Evolutionary conservation across 2,113 vertebrate species (phyloP), one percentile per base, ranked within the genome.

Genomic region (Tragelaphus scriptus): DNA sequence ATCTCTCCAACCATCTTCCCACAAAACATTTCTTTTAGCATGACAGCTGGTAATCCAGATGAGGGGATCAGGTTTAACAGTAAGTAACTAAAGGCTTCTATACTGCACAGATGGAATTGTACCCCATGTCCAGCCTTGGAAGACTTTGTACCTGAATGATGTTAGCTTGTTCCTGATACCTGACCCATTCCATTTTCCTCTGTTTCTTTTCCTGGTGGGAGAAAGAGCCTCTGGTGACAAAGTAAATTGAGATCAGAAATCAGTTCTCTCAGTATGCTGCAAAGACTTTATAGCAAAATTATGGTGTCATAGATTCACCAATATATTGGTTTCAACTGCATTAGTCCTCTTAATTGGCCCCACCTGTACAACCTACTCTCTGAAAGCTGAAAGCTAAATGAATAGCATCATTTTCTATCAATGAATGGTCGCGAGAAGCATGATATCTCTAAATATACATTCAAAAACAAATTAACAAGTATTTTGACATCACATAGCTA

Each of bases 141-240:
- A 97, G 56, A 95, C 7, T 92, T 96, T 71, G 21, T 98, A 97
- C 97, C 98, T 98, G 96, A 98, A 85, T 40, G 44, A 25, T 85
- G 53, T 96, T 97, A 58, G 81, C 47, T 96, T 97, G 91, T 79
- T 96, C 90, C 88, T 97, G 96, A 87, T 95, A 94, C 28, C 85
- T 97, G 91, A 97, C 58, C 86, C 91, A 96, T 95, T 98, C 91
- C 77, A 95, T 95, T 95, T 97, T 96, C 89, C 16, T 98, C 95
- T 92, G 96, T 94, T 96, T 92, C 51, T 97, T 98, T 94, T 97
- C 97, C 98, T 98, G 95, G 96, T 98, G 95, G 96, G 95, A 98
- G 91, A 98, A 98, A 97, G 98, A 98, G 59, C 96, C 82, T 98
- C 95, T 97, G 93, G 96, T 98, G 93, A 96, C 86, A 97, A 97